Evolutionary conservation across 2,797 vertebrate genomes (phyloP).

Genomic region (Coluber constrictor): DNA sequence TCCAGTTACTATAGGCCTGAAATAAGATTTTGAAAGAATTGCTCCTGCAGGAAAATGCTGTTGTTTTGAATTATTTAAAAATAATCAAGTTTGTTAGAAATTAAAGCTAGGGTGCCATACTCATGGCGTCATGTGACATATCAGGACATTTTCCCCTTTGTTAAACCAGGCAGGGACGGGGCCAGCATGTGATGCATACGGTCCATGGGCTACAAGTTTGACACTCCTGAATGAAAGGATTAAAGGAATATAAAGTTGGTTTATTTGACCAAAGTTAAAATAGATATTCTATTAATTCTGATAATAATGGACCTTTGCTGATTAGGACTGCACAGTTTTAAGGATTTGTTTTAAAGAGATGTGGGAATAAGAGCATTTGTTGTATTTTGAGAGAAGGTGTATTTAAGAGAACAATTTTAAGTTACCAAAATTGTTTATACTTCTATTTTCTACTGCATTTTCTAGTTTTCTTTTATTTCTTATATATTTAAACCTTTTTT

Average conservation of each 20-base stretch:
- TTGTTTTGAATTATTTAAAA: not conserved
- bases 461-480: not conserved
- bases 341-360: not conserved
- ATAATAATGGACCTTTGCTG: not conserved
- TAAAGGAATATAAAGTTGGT: not conserved
- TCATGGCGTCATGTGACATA: too few species aligned
- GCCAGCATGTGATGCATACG: too few species aligned
- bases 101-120: not conserved
- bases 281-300: not conserved
- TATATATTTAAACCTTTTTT: not conserved
- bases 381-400: not conserved
- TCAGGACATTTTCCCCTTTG: too few species aligned
- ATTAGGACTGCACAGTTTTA: not conserved
- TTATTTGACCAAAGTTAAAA: not conserved
- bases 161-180: too few species aligned
- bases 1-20: not conserved
- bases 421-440: not conserved
- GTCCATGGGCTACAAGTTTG: too few species aligned
- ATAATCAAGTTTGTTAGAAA: not conserved
- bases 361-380: not conserved
- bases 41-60: not conserved
- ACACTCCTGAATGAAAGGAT: too few species aligned
- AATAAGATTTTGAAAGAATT: not conserved
- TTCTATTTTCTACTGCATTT: not conserved
- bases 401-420: not conserved